These are phyloP conservation scores for Drosophila pandora DNA, from an alignment of 1,140 invertebrate genomes.

Conservation along the genomic window DNA sequence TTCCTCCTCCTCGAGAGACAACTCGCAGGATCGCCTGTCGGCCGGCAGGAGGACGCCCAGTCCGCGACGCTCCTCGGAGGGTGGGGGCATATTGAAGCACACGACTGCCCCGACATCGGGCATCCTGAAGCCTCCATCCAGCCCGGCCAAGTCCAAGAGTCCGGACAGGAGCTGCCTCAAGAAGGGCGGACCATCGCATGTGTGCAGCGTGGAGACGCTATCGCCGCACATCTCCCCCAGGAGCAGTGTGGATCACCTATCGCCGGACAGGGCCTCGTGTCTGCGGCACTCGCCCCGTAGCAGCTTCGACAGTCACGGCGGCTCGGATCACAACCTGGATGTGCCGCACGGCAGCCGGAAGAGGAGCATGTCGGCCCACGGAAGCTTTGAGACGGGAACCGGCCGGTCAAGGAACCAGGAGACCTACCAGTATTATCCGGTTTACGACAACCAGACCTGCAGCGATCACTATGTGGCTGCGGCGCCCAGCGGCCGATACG, in stretches of 20 bases:
- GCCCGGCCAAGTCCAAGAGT: conserved; percentile 79
- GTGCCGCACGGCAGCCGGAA: conserved; percentile 69
- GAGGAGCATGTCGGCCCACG: conserved; percentile 79
- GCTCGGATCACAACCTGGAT: conserved; percentile 75
- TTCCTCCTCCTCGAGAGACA: conserved; percentile 71
- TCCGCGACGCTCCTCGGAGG: conserved; percentile 74
- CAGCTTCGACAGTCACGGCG: conserved; percentile 78
- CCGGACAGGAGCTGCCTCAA: conserved; percentile 82
- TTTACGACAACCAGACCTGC: conserved; percentile 82
- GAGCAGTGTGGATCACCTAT: conserved; percentile 76
- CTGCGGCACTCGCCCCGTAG: conserved; percentile 76
- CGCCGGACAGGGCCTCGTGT: conserved; percentile 72
- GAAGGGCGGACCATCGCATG: conserved; percentile 73
- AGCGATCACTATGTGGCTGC: conserved; percentile 82
- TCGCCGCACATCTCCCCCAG: conserved; percentile 77
- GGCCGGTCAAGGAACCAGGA: conserved; percentile 49
- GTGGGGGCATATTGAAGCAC: conserved; percentile 78
- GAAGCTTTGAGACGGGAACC: conserved; percentile 75
- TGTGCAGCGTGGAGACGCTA: conserved; percentile 63
- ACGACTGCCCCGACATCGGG: conserved; percentile 54
- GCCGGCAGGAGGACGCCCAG: conserved; percentile 74
- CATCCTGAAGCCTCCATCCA: conserved; percentile 76
- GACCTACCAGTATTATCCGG: conserved; percentile 82
- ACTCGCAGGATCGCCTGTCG: conserved; percentile 75
- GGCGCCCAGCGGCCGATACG: conserved; percentile 60